These are phyloP conservation scores for Chaetorhynchus papuensis DNA, from an alignment of 2,113 vertebrate genomes.

Conservation along the genomic window DNA sequence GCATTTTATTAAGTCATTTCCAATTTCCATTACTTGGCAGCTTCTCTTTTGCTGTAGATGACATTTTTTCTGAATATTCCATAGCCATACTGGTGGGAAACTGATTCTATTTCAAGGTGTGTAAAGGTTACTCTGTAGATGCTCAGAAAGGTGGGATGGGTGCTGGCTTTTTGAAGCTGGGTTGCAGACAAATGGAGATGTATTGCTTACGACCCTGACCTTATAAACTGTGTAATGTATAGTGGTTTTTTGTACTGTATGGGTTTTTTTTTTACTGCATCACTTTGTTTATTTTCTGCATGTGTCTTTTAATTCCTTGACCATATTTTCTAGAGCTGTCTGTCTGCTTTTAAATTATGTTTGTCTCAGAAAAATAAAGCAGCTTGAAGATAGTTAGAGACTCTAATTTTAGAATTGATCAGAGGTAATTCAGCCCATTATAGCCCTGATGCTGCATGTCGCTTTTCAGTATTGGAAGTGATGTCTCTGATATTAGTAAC, in stretches of 20 bases:
- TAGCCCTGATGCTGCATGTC: not conserved
- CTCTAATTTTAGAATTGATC: not conserved
- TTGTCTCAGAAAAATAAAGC: not conserved
- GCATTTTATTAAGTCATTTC: not conserved
- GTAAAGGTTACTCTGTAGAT: not conserved
- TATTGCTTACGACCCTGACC: not conserved
- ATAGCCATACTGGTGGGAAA: not conserved
- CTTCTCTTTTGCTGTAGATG: not conserved
- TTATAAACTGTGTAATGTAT: not conserved
- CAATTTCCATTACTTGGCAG: not conserved
- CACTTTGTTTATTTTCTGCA: not conserved
- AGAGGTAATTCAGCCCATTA: not conserved
- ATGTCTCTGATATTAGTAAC: not conserved
- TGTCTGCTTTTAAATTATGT: not conserved
- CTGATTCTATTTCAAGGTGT: not conserved
- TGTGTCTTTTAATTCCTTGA: not conserved
- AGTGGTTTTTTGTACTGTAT: not conserved
- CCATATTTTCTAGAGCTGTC: not conserved
- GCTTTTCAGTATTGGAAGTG: not conserved
- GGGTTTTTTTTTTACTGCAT: fast-evolving
- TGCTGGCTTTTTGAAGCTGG: not conserved
- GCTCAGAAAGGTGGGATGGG: not conserved
- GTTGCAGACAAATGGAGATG: not conserved
- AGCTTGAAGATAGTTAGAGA: not conserved
- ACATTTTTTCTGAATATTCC: not conserved